Evolutionary conservation across 2,797 vertebrate species (phyloP), one percentile per base, ranked within the genome.

Genomic region (Chrysolophus pictus): DNA sequence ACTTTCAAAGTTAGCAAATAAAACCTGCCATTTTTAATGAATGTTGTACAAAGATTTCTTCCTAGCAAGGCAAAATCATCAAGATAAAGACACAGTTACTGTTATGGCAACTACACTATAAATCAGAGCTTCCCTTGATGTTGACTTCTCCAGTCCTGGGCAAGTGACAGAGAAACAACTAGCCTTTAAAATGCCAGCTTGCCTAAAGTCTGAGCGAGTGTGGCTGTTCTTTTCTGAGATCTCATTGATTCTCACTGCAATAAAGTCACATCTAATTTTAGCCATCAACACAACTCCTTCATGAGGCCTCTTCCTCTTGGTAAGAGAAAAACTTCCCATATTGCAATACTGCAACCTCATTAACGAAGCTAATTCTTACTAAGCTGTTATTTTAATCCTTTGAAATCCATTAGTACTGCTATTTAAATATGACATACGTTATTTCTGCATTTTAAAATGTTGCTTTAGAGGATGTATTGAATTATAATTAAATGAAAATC

Each of bases 31-130:
- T 65, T 84, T 94, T 58, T 69, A 94, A 68, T 78, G 39, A 92
- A 87, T 19, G 17, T 24, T 91, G 56, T 55, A 49, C 69, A 91
- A 75, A 80, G 21, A 60, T 21, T 65, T n/a, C 84, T 88, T 93
- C 87, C 94, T 84, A 95, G 91, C 67, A 88, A 44, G 65, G 62
- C 33, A 88, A 90, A 93, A 90, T 73, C 56, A 72, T 46, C 39
- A 65, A 78, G 56, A 90, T 10, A 80, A 91, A 93, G 76, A 67
- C 68, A 76, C 10, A 42, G 19, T 44, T 73, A 70, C 44, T 84
- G 56, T 72, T 95, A 78, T 6, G 22, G 74, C n/a, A 88, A 69
- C 15, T 58, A 63, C 24, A 9, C 37, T 16, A 59, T 71, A 76
- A 75, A 93, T 78, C 46, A 71, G 87, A 93, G 63, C 75, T 93